Evolutionary conservation across 2,797 vertebrate genomes (phyloP), one percentile per base, ranked within the genome.

Genomic region (Leptoclinus maculatus): DNA sequence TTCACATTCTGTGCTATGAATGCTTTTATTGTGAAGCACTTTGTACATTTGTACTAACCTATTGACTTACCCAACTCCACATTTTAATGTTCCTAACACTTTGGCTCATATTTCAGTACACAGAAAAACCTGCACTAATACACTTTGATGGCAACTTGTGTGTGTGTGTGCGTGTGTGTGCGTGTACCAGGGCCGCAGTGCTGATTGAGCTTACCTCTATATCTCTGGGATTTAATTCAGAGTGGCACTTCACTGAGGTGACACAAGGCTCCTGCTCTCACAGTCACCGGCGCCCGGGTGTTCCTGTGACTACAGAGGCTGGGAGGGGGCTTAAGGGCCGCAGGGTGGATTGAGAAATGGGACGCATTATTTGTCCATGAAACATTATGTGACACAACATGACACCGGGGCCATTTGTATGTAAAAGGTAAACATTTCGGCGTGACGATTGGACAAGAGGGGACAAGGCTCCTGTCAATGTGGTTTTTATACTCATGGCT

Each of bases 361-460:
- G 83, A 83, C 83, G 88, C 89, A 87, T 88, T 92, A 91, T 92
- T 91, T 93, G 86, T 88, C 91, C 93, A 90, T 93, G 91, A 94
- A 93, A 94, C 92, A 86, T 90, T 92, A 88, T 89, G 91, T 94
- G 92, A 93, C 92, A 92, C 89, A 89, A 90, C 91, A 89, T 83
- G 88, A 87, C 92, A 90, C 86, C 66, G 51, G 84, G 51, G 78
- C 89, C 78, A 91, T 92, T 92, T 92, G 90, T 92, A 93, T 92
- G 90, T 91, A 91, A 92, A 54, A 93, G 89, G 89, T 92, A 92
- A 93, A 94, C 90, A 93, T 91, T 91, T 94, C 89, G 90, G 91
- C 89, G 89, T 92, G 92, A 93, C 92, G 21, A 87, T 83, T 83
- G 71, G 74, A 93, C 92, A 92, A 91, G 87, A 89, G 89, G 14